Evolutionary conservation across 2,888 invertebrate genomes (phyloP), one percentile per base, ranked within the genome.

Genomic region (Gerris lacustris): DNA sequence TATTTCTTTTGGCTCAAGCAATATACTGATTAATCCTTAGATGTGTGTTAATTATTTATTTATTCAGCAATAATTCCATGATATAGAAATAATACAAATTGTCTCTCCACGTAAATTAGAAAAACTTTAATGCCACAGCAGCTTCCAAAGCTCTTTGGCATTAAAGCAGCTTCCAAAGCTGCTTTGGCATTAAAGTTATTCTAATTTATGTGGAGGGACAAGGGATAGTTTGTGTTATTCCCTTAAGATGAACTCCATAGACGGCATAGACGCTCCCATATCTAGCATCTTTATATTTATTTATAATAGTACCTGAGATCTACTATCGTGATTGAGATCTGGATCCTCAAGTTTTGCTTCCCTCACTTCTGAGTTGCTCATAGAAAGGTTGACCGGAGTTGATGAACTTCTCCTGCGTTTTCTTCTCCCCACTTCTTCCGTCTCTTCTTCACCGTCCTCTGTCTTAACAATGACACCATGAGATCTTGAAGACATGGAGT

Each of bases 351-450:
- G 67, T 44, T 67, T 43, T n/a, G 43, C 18, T 43, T 18, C 15
- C 11, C 44, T 67, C 44, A 64, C 66, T 64, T n/a, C 66, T 64
- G 70, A 44, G 79, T 80, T 72, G 79, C 80, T 73, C 79, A 82
- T 76, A 77, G 82, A 91, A 76, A 92, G 83, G 81, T 92, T 92
- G 68, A 92, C 92, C 62, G 92, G 92, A 79, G 91, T 91, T 1
- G 90, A 88, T 68, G 90, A 91, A 80, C 87, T 89, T 80, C 87
- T 86, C 79, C 87, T 83, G 77, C 88, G 82, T 73, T 69, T 76
- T 68, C 68, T 73, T 72, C 18, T 72, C 47, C 45, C 31, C 70
- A 71, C 31, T 55, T n/a, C 9, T 18, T 31, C 47, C 6, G 68
- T 63, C 44, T 68, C 71, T 66, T 75, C 73, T 63, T 68, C 69